Conservation (phyloP, 2,113 vertebrate species). For the Eleginops maclovinus region DNA sequence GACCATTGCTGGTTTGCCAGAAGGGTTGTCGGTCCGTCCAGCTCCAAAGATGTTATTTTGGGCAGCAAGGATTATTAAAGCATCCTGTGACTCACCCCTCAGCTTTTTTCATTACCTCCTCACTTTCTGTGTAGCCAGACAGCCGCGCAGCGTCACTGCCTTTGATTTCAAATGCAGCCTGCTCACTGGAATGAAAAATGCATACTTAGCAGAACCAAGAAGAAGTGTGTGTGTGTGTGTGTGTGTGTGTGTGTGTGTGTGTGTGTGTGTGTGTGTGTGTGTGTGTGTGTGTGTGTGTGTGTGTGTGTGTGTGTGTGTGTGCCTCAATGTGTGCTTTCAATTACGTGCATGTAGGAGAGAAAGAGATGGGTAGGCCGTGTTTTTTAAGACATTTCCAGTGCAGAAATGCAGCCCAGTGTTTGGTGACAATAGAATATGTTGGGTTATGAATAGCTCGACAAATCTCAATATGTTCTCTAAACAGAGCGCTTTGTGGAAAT, state of each 20-base stretch:
- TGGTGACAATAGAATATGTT: constrained; percentile 35
- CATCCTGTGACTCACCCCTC: constrained; percentile 73
- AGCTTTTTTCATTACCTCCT: constrained; percentile 77
- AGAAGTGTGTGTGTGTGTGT: constrained; percentile 26
- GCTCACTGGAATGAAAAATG: constrained; percentile 79
- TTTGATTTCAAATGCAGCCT: constrained; percentile 79
- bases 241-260: constrained; percentile 6
- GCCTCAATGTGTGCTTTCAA: constrained; percentile 10
- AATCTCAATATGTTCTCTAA: constrained; percentile 33
- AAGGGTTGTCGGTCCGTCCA: constrained; percentile 38
- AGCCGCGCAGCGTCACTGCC: constrained; percentile 62
- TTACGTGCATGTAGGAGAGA: constrained; percentile 35
- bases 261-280: background rate
- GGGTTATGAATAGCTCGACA: constrained; percentile 49
- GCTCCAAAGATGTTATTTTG: constrained; percentile 71
- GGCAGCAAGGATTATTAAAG: constrained; percentile 74
- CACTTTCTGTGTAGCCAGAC: constrained; percentile 66
- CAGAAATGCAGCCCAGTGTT: constrained; percentile 43
- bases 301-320: background rate
- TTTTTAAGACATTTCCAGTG: constrained; percentile 26
- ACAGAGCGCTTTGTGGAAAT: constrained; percentile 45
- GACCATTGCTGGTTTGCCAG: constrained; percentile 37
- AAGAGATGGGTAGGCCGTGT: constrained; percentile 17
- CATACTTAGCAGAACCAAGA: constrained; percentile 78
- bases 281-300: constrained; percentile 1